A percentile compares a stretch with the other conserved stretches of the same genome.
Evolutionary conservation across 35 echinoderm and acorn worm species (phyloP).

Genomic region (Lytechinus pictus): DNA sequence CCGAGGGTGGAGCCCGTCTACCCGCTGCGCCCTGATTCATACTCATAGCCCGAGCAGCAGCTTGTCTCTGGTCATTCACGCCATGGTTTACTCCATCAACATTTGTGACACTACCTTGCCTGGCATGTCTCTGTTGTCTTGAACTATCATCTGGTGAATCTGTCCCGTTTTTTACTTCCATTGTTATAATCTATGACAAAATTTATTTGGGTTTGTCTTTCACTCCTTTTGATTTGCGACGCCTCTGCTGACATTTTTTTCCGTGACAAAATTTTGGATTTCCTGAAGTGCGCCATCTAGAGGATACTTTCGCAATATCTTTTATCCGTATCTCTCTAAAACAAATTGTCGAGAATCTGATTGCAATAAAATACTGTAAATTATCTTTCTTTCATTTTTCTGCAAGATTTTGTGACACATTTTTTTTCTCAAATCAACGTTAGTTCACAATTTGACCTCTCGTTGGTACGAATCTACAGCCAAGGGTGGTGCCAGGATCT

Average conservation of each 20-base stretch:
- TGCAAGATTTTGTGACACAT: too few relatives aligned
- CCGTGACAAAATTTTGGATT: background rate
- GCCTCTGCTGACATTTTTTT: background rate
- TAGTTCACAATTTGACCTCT: too few relatives aligned
- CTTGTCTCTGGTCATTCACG: constrained; percentile 26
- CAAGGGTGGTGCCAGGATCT: too few relatives aligned
- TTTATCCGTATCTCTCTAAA: too few relatives aligned
- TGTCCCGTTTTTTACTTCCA: background rate
- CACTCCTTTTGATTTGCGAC: too few relatives aligned
- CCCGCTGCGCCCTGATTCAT: constrained; percentile 12
- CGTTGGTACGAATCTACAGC: too few relatives aligned
- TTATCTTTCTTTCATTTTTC: too few relatives aligned
- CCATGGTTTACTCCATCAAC: background rate
- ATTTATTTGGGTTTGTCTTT: background rate
- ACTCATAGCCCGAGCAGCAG: background rate
- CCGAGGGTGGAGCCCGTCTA: constrained; percentile 23
- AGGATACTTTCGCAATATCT: background rate
- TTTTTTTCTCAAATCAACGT: too few relatives aligned
- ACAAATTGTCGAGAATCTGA: too few relatives aligned
- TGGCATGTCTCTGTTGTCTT: constrained; percentile 24
- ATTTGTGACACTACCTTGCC: constrained; percentile 9
- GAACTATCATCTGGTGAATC: background rate
- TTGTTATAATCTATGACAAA: background rate
- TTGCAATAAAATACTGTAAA: too few relatives aligned
- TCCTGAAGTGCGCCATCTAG: background rate